These are phyloP conservation scores for Alloscopus bannaensis DNA, from an alignment of 2,888 invertebrate species.

Conservation along the genomic window DNA sequence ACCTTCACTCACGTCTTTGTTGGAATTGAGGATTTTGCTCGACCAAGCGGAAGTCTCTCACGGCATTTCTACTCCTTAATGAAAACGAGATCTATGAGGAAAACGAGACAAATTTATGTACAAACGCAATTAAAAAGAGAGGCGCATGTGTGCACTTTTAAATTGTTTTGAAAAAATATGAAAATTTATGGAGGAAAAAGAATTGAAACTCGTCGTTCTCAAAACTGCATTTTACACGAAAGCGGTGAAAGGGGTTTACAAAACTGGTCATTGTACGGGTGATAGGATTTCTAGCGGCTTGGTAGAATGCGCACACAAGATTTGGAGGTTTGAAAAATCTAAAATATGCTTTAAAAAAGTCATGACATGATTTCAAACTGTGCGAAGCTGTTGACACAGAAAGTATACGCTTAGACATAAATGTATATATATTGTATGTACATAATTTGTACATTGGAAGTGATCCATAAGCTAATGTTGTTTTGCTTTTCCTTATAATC, in stretches of 20 bases:
- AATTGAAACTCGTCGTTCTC: neutral
- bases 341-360: neutral
- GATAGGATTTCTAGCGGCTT: neutral
- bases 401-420: slow-evolving; percentile 14
- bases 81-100: too few species aligned
- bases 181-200: neutral
- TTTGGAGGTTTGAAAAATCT: neutral
- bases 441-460: too few species aligned
- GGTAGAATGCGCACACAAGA: too few species aligned
- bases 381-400: slow-evolving; percentile 35
- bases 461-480: too few species aligned
- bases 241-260: too few species aligned
- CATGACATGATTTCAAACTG: slow-evolving; percentile 21
- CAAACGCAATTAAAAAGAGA: neutral
- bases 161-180: neutral
- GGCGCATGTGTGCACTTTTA: neutral
- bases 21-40: too few species aligned
- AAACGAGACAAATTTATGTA: too few species aligned
- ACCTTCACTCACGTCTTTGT: too few species aligned
- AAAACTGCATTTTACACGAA: too few species aligned
- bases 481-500: slow-evolving; percentile 16
- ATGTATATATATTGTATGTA: neutral
- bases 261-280: slow-evolving; percentile 45
- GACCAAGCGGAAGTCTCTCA: too few species aligned
- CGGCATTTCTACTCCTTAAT: too few species aligned